phyloP scores from a whole-genome alignment of 2,888 invertebrate species.

The Microctonus hyperodae region DNA sequence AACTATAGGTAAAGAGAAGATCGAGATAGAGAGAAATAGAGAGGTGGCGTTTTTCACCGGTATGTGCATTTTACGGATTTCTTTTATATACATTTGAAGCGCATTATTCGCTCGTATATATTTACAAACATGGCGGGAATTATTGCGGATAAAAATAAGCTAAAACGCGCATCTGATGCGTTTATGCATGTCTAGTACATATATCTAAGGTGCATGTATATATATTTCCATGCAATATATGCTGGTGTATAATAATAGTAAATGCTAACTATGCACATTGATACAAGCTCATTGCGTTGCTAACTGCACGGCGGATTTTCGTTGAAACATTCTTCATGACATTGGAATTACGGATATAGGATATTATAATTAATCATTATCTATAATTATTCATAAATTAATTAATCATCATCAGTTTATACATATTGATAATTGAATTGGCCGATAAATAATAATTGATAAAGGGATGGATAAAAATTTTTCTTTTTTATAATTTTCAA shows the following conservation, averaged over 20 bases:
- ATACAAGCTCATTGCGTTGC: too few species aligned
- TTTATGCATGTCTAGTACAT: too few species aligned
- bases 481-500: too few species aligned
- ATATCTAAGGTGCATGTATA: too few species aligned
- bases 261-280: too few species aligned
- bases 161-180: too few species aligned
- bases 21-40: constrained; percentile 34
- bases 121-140: too few species aligned
- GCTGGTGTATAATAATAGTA: neutral
- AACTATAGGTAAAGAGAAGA: constrained; percentile 32
- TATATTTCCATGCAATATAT: too few species aligned
- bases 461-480: too few species aligned
- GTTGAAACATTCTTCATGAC: constrained; percentile 1
- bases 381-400: neutral
- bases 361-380: neutral
- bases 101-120: neutral
- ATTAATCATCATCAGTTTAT: neutral
- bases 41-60: constrained; percentile 31
- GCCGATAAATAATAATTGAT: too few species aligned
- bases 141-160: too few species aligned
- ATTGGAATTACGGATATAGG: neutral
- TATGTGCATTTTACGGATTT: neutral
- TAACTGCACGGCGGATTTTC: neutral
- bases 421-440: too few species aligned
- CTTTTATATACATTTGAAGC: neutral